phyloP scores from a whole-genome alignment of 2,113 vertebrate species.

The Otolemur garnettii region DNA sequence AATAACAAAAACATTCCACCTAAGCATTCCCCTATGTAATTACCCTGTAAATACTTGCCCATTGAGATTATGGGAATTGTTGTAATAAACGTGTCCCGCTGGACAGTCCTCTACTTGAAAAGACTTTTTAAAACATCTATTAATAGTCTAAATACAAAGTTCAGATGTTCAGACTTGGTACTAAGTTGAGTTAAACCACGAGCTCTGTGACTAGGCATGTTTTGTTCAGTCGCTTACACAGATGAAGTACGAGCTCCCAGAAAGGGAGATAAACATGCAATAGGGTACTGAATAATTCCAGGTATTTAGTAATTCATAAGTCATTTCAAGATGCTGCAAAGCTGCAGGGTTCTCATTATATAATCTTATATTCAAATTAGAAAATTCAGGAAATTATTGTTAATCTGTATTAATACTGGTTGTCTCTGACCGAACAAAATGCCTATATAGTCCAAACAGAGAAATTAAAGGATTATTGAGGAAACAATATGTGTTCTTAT shows the following conservation, averaged over 20 bases:
- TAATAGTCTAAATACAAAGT: not conserved
- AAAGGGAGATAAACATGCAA: not conserved
- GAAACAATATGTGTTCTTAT: not conserved
- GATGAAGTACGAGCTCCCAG: not conserved
- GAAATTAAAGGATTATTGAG: not conserved
- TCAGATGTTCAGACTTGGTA: conserved; percentile 27
- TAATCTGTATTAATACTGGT: not conserved
- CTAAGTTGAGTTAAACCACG: not conserved
- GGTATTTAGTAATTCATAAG: not conserved
- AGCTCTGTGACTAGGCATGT: not conserved
- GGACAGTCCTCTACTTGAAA: not conserved
- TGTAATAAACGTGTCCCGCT: not conserved
- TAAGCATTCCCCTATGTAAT: not conserved
- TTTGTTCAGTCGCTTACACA: not conserved
- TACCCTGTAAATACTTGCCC: not conserved
- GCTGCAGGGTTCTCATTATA: not conserved
- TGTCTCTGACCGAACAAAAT: not conserved
- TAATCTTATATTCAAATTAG: conserved; percentile 30
- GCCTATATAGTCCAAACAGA: not conserved
- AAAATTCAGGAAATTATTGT: conserved; percentile 28
- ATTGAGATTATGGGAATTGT: not conserved
- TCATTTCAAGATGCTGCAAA: not conserved
- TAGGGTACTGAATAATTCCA: not conserved
- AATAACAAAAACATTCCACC: not conserved
- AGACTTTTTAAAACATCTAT: not conserved